Percentiles rank a stretch among this genome's conserved stretches.
Conservation (phyloP, 2,888 invertebrate species). For the Tenthredo notha region DNA sequence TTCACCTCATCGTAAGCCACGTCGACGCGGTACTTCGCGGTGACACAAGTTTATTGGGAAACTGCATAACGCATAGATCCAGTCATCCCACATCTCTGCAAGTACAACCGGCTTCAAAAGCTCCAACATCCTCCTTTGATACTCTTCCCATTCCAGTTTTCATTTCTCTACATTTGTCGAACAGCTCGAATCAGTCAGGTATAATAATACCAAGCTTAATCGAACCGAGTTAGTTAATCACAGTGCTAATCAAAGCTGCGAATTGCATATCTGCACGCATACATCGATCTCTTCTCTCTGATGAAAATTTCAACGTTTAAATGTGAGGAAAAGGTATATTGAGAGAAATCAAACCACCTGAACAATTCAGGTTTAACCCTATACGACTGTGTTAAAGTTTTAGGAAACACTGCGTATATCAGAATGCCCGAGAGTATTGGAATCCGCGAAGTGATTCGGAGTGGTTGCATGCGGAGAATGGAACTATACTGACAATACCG, state of each 20-base stretch:
- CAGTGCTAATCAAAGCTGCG: neutral
- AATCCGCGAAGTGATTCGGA: conserved; percentile 24
- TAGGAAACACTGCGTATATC: neutral
- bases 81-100: neutral
- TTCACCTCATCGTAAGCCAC: neutral
- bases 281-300: neutral
- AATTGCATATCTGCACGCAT: neutral
- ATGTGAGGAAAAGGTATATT: neutral
- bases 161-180: neutral
- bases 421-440: neutral
- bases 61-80: conserved; percentile 46
- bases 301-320: neutral
- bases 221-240: neutral
- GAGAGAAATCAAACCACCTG: neutral
- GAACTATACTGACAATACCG: conserved; percentile 28
- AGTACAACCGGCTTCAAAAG: neutral
- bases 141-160: neutral
- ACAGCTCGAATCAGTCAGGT: neutral
- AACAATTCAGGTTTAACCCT: neutral
- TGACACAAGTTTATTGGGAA: conserved; percentile 43
- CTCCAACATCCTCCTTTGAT: neutral
- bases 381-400: neutral
- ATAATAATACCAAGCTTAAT: neutral
- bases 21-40: conserved; percentile 7
- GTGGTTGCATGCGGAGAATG: conserved; percentile 21